These are phyloP conservation scores for Leucophenga maculata DNA, from an alignment of 2,888 invertebrate genomes.

Conservation along the genomic window DNA sequence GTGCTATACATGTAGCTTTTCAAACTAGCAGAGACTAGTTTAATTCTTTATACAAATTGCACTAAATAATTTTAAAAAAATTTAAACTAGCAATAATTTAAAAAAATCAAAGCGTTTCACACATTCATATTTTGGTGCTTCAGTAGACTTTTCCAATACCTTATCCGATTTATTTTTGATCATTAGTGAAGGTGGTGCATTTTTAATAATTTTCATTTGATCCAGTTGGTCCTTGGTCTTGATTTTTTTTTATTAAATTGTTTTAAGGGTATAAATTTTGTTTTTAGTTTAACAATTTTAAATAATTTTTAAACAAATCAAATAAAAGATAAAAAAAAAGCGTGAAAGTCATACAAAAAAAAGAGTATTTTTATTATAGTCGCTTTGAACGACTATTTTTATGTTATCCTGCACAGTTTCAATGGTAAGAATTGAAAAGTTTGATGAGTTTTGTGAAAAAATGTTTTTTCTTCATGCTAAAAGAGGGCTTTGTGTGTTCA, in stretches of 20 bases:
- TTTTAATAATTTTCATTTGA: conserved; percentile 85
- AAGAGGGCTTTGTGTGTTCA: too few relatives aligned
- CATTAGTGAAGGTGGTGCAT: conserved; percentile 89
- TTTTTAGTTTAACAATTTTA: conserved; percentile 13
- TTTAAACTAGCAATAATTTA: background rate
- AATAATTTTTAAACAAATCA: too few relatives aligned
- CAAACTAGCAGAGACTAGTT: conserved; percentile 47
- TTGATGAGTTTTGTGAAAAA: too few relatives aligned
- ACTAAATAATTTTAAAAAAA: background rate
- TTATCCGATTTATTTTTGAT: conserved; percentile 89
- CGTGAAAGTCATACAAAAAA: background rate
- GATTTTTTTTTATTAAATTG: background rate
- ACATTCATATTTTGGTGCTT: background rate
- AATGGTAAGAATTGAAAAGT: background rate
- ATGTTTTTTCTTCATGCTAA: too few relatives aligned
- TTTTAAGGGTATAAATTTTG: conserved; percentile 29
- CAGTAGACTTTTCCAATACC: conserved; percentile 74
- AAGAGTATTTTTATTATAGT: too few relatives aligned
- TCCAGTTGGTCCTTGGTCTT: conserved; percentile 77
- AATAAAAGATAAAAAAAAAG: conserved; percentile 27
- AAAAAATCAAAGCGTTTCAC: background rate
- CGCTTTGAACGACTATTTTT: too few relatives aligned
- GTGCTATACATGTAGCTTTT: background rate
- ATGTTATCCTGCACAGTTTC: too few relatives aligned
- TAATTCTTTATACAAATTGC: conserved; percentile 27